Conservation (phyloP, 1,140 invertebrate species). For the Helicorthomorpha holstii region DNA sequence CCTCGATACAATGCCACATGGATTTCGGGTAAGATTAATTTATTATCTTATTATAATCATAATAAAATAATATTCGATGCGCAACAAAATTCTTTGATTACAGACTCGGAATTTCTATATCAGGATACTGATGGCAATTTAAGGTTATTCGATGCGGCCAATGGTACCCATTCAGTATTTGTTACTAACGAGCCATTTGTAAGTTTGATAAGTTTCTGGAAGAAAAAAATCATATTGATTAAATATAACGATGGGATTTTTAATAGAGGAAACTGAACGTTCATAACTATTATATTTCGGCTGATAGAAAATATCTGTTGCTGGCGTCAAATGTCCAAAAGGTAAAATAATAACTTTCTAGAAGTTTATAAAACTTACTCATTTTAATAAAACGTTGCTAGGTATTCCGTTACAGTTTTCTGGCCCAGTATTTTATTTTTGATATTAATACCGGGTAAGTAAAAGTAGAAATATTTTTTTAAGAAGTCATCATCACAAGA, state of each 20-base stretch:
- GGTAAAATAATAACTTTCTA: not conserved
- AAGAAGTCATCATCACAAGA: not conserved
- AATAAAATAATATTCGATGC: not conserved
- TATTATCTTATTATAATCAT: not conserved
- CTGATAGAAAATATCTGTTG: not conserved
- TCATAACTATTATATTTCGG: not conserved
- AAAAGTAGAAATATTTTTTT: not conserved
- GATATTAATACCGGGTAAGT: constrained; percentile 34
- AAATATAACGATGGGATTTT: not conserved
- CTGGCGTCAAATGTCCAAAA: not conserved
- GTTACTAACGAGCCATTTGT: constrained; percentile 10
- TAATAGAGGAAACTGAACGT: not conserved
- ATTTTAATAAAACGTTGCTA: constrained; percentile 23
- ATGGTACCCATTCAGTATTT: constrained; percentile 5
- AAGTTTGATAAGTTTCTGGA: constrained; percentile 1
- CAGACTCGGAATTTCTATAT: constrained; percentile 17
- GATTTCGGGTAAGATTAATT: constrained; percentile 17
- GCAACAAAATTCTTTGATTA: not conserved
- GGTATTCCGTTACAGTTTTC: constrained; percentile 37
- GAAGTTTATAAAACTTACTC: not conserved
- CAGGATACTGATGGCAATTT: constrained; percentile 11
- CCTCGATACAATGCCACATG: constrained; percentile 19
- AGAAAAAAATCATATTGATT: not conserved
- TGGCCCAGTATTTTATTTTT: constrained; percentile 36
- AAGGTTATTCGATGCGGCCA: constrained; percentile 12